Conservation (phyloP, 1,140 invertebrate species). For the Drosophila truncata region DNA sequence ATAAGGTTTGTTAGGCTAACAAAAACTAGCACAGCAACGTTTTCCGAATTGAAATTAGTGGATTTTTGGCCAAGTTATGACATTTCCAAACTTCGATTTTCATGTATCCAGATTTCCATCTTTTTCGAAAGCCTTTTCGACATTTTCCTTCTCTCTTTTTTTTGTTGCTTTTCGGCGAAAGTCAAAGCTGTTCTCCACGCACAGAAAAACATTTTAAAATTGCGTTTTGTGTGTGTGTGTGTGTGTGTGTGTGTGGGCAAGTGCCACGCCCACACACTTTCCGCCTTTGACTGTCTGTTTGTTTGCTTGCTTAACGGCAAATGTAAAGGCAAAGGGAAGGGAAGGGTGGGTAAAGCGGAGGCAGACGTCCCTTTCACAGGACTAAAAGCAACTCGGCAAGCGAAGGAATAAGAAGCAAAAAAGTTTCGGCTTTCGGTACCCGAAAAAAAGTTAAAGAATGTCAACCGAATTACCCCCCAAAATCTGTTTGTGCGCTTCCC, state of each 20-base stretch:
- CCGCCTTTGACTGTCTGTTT: constrained; percentile 31
- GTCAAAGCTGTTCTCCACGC: constrained; percentile 24
- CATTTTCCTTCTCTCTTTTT: background rate
- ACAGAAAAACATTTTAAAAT: constrained; percentile 31
- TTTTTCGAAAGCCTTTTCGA: constrained; percentile 15
- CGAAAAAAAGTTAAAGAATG: constrained; percentile 30
- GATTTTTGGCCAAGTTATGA: no score
- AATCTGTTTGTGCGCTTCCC: constrained; percentile 5
- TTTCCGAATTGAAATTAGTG: no score
- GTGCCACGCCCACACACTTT: constrained; percentile 30
- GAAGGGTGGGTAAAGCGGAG: background rate
- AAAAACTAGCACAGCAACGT: no score
- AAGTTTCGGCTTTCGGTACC: constrained; percentile 23
- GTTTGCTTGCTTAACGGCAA: constrained; percentile 33
- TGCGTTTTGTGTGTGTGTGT: background rate
- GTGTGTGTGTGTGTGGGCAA: constrained; percentile 1
- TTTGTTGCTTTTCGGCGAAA: constrained; percentile 10
- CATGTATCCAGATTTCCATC: no score
- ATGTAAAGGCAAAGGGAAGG: background rate
- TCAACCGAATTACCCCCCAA: constrained; percentile 30
- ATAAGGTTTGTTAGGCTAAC: no score
- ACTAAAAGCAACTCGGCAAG: constrained; percentile 20
- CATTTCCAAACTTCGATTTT: no score
- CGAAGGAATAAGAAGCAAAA: background rate
- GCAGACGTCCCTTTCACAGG: constrained; percentile 4